Evolutionary conservation across 2,797 vertebrate genomes (phyloP), one percentile per base, ranked within the genome.

Genomic region (Crax fasciolata): DNA sequence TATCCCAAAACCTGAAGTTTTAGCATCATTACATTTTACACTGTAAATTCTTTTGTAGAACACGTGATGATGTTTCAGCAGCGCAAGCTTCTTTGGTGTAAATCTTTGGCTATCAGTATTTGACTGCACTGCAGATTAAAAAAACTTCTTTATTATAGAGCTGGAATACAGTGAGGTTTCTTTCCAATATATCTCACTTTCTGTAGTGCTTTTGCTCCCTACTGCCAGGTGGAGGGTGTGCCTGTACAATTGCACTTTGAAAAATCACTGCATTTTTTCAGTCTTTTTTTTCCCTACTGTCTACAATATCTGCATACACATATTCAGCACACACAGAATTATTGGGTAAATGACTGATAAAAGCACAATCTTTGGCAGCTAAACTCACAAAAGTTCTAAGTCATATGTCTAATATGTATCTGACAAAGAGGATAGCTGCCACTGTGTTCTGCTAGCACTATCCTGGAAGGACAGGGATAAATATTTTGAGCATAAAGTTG

Each of bases 191-290:
- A 65, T 86, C 32, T 71, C 72, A 57, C 49, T 68, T 87, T 74
- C 23, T 72, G 17, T 13, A 62, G 6, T 52, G 54, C 7, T 13
- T 72, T 61, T 91, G n/a, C 19, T 35, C 7, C 28, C 44, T 72
- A 52, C 13, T 38, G 15, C 17, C 67, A 54, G 18, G 43, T 68
- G 30, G 48, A 32, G 28, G 13, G 13, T 68, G 23, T 30, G 28
- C 58, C 23, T 11, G 0, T 48, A 55, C 35, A 18, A 41, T 3
- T 3, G 10, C 28, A 57, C 3, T 44, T 87, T 72, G 54, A 72
- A 80, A 92, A 85, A 83, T 43, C 46, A 30, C 41, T 65, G 32
- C 6, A 18, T 72, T 80, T 94, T 55, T 55, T 71, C 57, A 81
- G 14, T 46, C 75, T 55, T 81, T 79, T 66, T 21, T 73, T 63